Conservation (phyloP, 2,113 vertebrate species). For the human region DNA sequence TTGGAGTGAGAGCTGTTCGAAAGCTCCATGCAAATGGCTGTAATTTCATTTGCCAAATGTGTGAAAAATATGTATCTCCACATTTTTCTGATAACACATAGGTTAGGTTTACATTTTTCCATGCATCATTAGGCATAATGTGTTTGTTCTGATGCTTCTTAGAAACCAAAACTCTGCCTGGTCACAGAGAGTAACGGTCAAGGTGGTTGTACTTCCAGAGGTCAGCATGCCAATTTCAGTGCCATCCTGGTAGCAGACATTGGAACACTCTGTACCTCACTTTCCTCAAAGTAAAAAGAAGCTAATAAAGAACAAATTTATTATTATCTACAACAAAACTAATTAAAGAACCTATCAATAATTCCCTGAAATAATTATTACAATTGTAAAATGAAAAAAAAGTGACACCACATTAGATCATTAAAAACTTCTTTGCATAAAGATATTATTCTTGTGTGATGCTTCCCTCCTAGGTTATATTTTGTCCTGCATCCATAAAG, state of each 20-base stretch:
- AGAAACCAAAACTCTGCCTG: neutral
- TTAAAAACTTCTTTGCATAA: neutral
- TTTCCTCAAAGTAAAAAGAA: conserved; percentile 30
- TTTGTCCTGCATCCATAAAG: neutral
- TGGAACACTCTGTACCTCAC: neutral
- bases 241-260: neutral
- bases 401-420: neutral
- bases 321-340: neutral
- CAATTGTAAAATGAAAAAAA: neutral
- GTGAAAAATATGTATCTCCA: neutral
- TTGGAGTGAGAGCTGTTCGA: conserved; percentile 34
- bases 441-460: neutral
- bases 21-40: conserved; percentile 12
- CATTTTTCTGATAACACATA: conserved; percentile 22
- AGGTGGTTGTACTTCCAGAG: neutral
- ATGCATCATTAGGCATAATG: neutral
- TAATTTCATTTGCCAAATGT: conserved; percentile 41
- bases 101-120: neutral
- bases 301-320: conserved; percentile 19
- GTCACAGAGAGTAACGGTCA: neutral
- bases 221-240: neutral
- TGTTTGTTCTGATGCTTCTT: neutral
- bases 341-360: conserved; percentile 17
- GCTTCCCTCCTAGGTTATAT: neutral
- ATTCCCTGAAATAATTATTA: conserved; percentile 44